phyloP scores from a whole-genome alignment of 1,140 invertebrate species.

The Drosophila trapezifrons region DNA sequence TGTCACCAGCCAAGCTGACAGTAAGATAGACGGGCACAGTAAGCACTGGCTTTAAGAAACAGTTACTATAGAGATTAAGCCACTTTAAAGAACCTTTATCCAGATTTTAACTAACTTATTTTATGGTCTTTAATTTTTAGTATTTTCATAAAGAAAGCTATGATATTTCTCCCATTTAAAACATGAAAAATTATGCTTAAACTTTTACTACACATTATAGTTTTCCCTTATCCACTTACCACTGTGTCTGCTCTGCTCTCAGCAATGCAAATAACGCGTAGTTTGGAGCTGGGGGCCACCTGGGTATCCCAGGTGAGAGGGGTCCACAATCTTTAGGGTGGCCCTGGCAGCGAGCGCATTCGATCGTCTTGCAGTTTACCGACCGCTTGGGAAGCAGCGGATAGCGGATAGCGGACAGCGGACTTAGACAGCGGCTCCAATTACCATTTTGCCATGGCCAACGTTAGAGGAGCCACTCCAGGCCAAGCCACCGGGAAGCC shows the following conservation, averaged over 20 bases:
- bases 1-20: constrained; percentile 32
- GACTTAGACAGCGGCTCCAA: constrained; percentile 57
- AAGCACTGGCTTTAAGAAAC: neutral
- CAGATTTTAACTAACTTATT: neutral
- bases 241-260: constrained; percentile 10
- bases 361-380: constrained; percentile 50
- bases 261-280: constrained; percentile 44
- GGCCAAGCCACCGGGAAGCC: constrained; percentile 37
- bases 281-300: neutral
- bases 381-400: constrained; percentile 34
- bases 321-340: constrained; percentile 46
- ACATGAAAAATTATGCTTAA: neutral
- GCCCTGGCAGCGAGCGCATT: constrained; percentile 42
- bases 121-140: neutral
- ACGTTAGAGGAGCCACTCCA: constrained; percentile 12
- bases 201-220: neutral
- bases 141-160: too few relatives aligned
- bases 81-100: neutral
- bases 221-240: neutral
- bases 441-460: constrained; percentile 67
- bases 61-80: neutral
- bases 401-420: constrained; percentile 14
- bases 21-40: constrained; percentile 39
- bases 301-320: constrained; percentile 1
- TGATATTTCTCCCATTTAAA: too few relatives aligned